Percentiles rank a stretch among this genome's conserved stretches.
These are phyloP conservation scores for Laticauda colubrina DNA, from an alignment of 2,113 vertebrate genomes.

Conservation along the genomic window DNA sequence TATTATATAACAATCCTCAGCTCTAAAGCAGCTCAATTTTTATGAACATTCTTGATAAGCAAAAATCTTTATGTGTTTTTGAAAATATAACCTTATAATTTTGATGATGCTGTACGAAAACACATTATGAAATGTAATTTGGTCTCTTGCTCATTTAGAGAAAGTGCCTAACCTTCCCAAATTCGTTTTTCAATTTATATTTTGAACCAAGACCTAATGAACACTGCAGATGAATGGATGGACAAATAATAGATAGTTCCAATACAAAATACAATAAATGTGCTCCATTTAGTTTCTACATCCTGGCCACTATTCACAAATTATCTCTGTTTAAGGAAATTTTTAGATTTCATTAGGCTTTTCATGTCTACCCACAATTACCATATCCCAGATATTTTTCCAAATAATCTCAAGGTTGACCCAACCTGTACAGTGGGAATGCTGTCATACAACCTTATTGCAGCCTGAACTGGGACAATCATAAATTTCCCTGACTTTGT, in stretches of 20 bases:
- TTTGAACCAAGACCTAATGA: background rate
- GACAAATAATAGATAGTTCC: background rate
- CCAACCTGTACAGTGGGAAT: background rate
- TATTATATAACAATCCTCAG: background rate
- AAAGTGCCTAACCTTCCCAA: background rate
- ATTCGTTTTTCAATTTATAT: background rate
- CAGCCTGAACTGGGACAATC: background rate
- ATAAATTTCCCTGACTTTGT: background rate
- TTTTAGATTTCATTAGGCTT: background rate
- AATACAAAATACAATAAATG: background rate
- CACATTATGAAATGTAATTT: background rate
- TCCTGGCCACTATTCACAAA: background rate
- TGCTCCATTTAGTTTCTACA: background rate
- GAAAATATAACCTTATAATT: background rate
- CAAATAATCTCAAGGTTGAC: background rate
- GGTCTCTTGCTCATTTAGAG: background rate
- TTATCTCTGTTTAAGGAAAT: background rate
- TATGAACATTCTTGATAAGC: background rate
- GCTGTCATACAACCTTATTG: background rate
- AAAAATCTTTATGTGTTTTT: background rate
- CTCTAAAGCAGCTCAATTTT: background rate
- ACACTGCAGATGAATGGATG: background rate
- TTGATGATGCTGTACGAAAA: background rate
- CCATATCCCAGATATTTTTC: background rate
- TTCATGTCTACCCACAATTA: background rate